Evolutionary conservation across 2,797 vertebrate genomes (phyloP), one percentile per base, ranked within the genome.

Genomic region (Myotis planiceps): DNA sequence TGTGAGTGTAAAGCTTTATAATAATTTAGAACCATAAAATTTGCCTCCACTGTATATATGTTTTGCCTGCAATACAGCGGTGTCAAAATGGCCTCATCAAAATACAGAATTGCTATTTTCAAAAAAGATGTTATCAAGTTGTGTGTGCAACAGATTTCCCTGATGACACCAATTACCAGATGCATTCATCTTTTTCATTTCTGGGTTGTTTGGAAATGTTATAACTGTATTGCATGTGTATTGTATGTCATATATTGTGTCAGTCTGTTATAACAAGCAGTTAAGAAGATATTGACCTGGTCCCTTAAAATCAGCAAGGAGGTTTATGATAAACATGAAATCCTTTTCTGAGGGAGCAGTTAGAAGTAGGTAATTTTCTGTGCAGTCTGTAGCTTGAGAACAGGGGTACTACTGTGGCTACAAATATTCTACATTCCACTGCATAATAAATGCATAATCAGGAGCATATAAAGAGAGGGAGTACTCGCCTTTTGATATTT

Each of bases 161-260:
- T 53, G n/a, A 72, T 51, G 23, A 69, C 6, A 80, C 12, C 51
- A 37, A 32, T 85, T 88, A 76, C 27, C 7, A 58, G 21, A 55
- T 63, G 29, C 6, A 51, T 55, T 92, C n/a, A 23, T 75, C 75
- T 90, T 76, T 15, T 96, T 90, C 34, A n/a, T 75, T 85, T 85
- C 47, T 27, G 53, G 9, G 13, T 37, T 88, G 23, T 58, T 39
- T 83, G n/a, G 79, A 83, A 66, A 55, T 29, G 66, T 74, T 45
- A 27, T 65, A 60, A 49, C 9, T 66, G n/a, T 74, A 32, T 68
- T 69, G 16, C 32, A 37, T 5, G 8, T 58, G 8, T 58, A 58
- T 45, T 27, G 32, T 65, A 23, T 23, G 23, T 69, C 23, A 39
- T 76, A n/a, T 65, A 25, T 69, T 39, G 7, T 80, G 21, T 14